These are phyloP conservation scores for Dendrolimus punctatus DNA, from an alignment of 1,140 invertebrate genomes.

Conservation along the genomic window DNA sequence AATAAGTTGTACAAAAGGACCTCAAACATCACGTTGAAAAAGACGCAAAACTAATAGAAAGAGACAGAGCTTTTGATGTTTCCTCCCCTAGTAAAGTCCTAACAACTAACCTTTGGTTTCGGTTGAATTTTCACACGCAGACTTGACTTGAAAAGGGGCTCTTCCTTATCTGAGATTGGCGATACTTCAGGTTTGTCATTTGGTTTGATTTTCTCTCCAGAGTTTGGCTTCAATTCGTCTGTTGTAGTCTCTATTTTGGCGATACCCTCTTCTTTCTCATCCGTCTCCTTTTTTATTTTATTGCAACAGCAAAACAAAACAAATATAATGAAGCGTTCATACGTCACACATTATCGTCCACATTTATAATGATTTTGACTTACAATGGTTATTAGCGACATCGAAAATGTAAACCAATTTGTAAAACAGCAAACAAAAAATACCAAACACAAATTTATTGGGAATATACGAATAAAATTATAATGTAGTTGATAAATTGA, in stretches of 20 bases:
- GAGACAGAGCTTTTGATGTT: slow-evolving; percentile 21
- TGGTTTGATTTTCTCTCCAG: slow-evolving; percentile 27
- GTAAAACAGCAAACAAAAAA: slow-evolving; percentile 20
- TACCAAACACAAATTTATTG: slow-evolving; percentile 9
- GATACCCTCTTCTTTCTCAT: slow-evolving; percentile 45
- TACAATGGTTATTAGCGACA: slow-evolving; percentile 27
- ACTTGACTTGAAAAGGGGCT: slow-evolving; percentile 67
- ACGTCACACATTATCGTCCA: slow-evolving; percentile 22
- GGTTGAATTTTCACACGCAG: slow-evolving; percentile 51
- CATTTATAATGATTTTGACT: slow-evolving; percentile 15
- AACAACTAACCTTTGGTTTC: slow-evolving; percentile 63
- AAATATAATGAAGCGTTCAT: slow-evolving; percentile 51
- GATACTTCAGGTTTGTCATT: slow-evolving; percentile 21
- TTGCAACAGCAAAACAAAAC: slow-evolving; percentile 61
- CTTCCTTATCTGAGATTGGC: slow-evolving; percentile 52
- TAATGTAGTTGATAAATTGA: not conserved
- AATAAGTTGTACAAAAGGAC: slow-evolving; percentile 22
- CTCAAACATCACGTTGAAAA: slow-evolving; percentile 27
- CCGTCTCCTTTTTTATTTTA: slow-evolving; percentile 45
- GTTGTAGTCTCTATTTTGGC: slow-evolving; percentile 61
- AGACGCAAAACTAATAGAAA: slow-evolving; percentile 46
- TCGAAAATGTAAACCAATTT: slow-evolving; percentile 40
- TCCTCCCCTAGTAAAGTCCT: slow-evolving; percentile 11
- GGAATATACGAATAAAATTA: not conserved
- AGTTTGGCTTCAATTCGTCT: slow-evolving; percentile 56